These are phyloP conservation scores for Mizuhopecten yessoensis DNA, from an alignment of 1,140 invertebrate species.

Conservation along the genomic window DNA sequence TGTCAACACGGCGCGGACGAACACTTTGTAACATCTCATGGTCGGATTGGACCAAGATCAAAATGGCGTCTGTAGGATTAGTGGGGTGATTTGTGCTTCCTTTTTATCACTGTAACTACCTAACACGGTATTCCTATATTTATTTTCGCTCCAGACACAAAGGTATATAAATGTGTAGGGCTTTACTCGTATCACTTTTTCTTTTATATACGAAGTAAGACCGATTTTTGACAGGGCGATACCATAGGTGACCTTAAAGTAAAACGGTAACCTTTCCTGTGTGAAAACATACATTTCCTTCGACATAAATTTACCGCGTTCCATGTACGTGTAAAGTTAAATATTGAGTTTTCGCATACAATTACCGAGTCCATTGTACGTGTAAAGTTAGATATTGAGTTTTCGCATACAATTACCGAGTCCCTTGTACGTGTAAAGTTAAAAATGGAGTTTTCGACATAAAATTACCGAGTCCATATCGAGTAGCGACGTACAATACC, in stretches of 20 bases:
- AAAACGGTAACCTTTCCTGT: background rate
- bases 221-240: background rate
- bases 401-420: background rate
- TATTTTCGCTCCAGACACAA: slow-evolving; percentile 3
- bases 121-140: slow-evolving; percentile 33
- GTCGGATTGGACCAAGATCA: background rate
- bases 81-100: background rate
- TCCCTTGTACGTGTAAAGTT: background rate
- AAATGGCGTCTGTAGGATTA: slow-evolving; percentile 21
- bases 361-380: background rate
- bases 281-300: background rate
- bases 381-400: background rate
- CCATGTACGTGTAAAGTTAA: background rate
- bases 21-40: too few relatives aligned
- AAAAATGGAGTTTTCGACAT: background rate
- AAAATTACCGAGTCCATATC: background rate
- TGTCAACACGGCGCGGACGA: background rate
- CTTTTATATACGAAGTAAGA: background rate
- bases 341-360: too few relatives aligned
- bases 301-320: too few relatives aligned
- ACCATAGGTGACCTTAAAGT: background rate
- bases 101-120: slow-evolving; percentile 6
- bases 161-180: slow-evolving; percentile 30
- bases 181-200: background rate
- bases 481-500: background rate